A percentile compares a stretch with the other conserved stretches of the same genome.
Conservation (phyloP, 2,888 invertebrate species). For the Phlogophora meticulosa region DNA sequence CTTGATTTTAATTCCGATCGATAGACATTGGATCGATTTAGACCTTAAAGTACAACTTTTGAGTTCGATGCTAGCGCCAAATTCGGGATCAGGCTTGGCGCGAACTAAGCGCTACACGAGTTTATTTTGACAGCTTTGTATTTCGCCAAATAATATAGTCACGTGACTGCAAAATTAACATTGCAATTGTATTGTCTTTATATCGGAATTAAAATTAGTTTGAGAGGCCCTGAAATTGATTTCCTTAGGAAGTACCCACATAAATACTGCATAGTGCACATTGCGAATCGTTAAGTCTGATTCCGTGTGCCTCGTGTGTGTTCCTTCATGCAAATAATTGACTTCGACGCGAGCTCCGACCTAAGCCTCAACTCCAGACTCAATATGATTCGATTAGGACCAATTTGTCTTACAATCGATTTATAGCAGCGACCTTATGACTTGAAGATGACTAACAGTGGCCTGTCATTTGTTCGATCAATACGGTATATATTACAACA, state of each 20-base stretch:
- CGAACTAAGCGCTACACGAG: too few relatives aligned
- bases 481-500: background rate
- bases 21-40: too few relatives aligned
- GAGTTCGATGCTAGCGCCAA: too few relatives aligned
- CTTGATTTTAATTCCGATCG: too few relatives aligned
- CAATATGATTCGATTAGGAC: background rate
- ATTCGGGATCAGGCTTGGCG: too few relatives aligned
- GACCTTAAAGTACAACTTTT: too few relatives aligned
- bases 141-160: too few relatives aligned
- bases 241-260: background rate
- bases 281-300: background rate
- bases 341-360: background rate
- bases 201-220: too few relatives aligned
- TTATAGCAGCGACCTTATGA: background rate
- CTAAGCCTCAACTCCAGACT: background rate
- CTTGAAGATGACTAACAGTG: background rate
- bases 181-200: too few relatives aligned
- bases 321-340: conserved; percentile 1
- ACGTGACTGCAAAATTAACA: too few relatives aligned
- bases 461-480: background rate
- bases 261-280: background rate
- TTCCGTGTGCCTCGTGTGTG: background rate
- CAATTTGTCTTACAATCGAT: background rate
- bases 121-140: too few relatives aligned
- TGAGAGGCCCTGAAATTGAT: too few relatives aligned